phyloP scores from a whole-genome alignment of 2,113 vertebrate species.

The Zosterops hypoxanthus region DNA sequence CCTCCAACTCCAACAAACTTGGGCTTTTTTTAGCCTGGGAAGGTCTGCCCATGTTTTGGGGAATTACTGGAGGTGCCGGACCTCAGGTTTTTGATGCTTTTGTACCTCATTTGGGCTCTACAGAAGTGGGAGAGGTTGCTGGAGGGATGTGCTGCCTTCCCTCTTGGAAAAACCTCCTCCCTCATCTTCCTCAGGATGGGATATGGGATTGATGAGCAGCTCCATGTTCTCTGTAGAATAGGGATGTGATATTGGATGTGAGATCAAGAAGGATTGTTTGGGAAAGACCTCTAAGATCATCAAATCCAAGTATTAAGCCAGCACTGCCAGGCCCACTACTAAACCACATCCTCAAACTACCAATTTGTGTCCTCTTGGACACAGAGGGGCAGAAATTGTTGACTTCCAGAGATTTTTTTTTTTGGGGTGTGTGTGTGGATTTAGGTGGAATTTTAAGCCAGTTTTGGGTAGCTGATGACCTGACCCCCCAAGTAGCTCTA shows the following conservation, averaged over 20 bases:
- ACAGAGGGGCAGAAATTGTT: background rate
- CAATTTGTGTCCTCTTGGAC: background rate
- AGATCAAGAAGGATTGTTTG: background rate
- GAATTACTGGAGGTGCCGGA: background rate
- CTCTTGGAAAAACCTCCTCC: background rate
- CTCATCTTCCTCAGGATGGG: background rate
- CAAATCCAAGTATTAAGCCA: background rate
- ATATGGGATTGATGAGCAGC: background rate
- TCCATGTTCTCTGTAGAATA: accelerated
- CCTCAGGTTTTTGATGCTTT: background rate
- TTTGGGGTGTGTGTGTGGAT: background rate
- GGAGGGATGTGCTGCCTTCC: background rate
- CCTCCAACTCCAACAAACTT: background rate
- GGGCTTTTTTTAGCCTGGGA: background rate
- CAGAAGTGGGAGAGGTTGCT: background rate
- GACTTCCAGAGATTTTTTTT: background rate
- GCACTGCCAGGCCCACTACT: background rate
- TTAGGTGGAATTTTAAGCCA: background rate
- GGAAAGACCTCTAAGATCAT: background rate
- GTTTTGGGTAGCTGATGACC: background rate
- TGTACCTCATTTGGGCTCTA: accelerated
- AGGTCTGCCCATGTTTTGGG: accelerated
- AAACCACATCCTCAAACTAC: accelerated
- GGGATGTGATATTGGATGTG: background rate
- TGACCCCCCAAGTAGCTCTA: background rate